phyloP scores from a whole-genome alignment of 2,888 invertebrate genomes.

The Rhaphigaster nebulosa region DNA sequence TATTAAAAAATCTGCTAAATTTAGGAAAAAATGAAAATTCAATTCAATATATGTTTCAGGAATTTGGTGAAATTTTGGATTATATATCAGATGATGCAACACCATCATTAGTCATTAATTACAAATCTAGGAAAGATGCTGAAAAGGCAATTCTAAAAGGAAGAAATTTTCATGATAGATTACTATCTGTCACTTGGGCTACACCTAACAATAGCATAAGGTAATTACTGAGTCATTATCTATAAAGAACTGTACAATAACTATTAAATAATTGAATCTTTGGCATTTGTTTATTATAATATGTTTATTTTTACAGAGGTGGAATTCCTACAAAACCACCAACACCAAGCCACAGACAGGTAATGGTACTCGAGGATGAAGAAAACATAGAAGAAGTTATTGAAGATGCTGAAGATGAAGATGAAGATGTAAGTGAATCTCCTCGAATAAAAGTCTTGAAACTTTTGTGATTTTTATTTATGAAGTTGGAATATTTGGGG shows the following conservation, averaged over 20 bases:
- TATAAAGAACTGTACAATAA: not conserved
- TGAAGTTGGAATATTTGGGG: not conserved
- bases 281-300: not conserved
- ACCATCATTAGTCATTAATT: slow-evolving; percentile 83
- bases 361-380: slow-evolving; percentile 69
- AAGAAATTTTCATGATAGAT: slow-evolving; percentile 78
- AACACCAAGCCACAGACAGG: slow-evolving; percentile 63
- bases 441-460: not conserved
- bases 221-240: slow-evolving; percentile 57
- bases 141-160: slow-evolving; percentile 84
- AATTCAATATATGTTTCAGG: slow-evolving; percentile 71
- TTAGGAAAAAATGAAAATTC: no score
- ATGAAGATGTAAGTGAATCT: slow-evolving; percentile 68
- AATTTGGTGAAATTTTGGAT: slow-evolving; percentile 90
- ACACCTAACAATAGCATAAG: slow-evolving; percentile 67
- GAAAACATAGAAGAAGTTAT: slow-evolving; percentile 70
- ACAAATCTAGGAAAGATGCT: slow-evolving; percentile 82
- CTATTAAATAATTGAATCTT: not conserved
- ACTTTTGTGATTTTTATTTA: not conserved
- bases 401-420: slow-evolving; percentile 70
- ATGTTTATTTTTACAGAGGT: slow-evolving; percentile 63
- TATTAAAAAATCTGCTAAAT: no score
- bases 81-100: slow-evolving; percentile 80
- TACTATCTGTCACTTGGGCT: slow-evolving; percentile 71
- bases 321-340: slow-evolving; percentile 67